Conservation (phyloP, 2,797 vertebrate genomes). For the Poliocrania exsul region DNA sequence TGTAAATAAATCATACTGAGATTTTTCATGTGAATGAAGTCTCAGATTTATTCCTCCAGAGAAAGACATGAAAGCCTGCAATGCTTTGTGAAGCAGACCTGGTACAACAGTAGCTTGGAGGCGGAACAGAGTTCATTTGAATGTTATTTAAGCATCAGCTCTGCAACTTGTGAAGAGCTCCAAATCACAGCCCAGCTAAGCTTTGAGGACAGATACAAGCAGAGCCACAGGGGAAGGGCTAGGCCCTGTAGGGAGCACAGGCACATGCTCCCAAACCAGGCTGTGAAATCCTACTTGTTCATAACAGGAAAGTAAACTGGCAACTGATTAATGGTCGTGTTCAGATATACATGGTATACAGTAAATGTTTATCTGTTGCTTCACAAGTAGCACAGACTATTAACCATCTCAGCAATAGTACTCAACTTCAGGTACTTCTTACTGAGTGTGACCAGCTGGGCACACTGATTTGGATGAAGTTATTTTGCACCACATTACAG, state of each 20-base stretch:
- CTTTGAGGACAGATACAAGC: not conserved
- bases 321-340: not conserved
- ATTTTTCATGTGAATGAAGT: slow-evolving; percentile 23
- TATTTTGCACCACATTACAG: not conserved
- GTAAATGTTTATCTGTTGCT: not conserved
- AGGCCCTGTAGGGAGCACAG: not conserved
- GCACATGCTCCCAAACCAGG: not conserved
- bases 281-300: not conserved
- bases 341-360: not conserved
- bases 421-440: not conserved
- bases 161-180: not conserved
- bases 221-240: not conserved
- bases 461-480: not conserved
- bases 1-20: slow-evolving; percentile 58
- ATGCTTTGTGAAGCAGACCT: not conserved
- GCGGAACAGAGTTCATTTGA: not conserved
- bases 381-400: not conserved
- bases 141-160: slow-evolving; percentile 20
- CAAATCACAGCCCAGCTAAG: not conserved
- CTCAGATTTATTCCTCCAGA: slow-evolving; percentile 20
- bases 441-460: not conserved
- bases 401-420: not conserved
- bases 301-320: not conserved
- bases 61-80: not conserved
- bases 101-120: not conserved